Percentiles rank a stretch among this genome's conserved stretches.
phyloP scores from a whole-genome alignment of 2,797 vertebrate species.

The Peromyscus eremicus region DNA sequence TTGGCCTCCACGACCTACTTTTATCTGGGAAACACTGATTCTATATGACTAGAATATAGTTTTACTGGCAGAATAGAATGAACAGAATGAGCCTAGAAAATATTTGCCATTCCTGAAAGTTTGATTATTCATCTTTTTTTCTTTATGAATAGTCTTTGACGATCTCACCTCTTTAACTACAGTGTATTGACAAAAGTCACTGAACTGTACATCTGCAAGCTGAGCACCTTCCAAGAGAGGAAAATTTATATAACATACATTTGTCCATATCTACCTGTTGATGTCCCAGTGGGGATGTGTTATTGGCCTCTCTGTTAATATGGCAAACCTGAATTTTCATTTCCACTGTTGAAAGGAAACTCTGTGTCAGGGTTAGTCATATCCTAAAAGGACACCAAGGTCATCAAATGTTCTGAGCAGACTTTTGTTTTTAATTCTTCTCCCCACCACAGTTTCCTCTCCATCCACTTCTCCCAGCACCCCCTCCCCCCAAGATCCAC shows the following conservation, averaged over 20 bases:
- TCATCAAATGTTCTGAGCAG: background rate
- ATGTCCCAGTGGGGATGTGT: background rate
- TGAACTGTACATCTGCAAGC: background rate
- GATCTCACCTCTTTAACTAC: background rate
- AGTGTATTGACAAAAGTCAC: background rate
- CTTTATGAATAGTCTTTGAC: background rate
- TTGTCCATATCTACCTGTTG: background rate
- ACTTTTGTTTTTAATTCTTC: background rate
- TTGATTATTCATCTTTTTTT: background rate
- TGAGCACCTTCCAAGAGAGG: background rate
- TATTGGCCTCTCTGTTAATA: background rate
- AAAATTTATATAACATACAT: background rate
- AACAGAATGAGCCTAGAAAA: background rate
- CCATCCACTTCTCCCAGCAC: background rate
- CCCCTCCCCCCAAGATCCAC: background rate
- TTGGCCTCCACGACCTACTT: background rate
- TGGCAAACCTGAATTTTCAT: background rate
- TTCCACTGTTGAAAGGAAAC: background rate
- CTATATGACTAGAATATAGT: background rate
- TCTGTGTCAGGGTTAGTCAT: background rate
- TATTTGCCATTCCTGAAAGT: background rate
- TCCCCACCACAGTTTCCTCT: background rate
- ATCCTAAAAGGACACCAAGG: background rate
- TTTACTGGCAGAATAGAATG: background rate
- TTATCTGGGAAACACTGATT: background rate